These are phyloP conservation scores for Sebastes iracundus DNA, from an alignment of 2,797 vertebrate species.

Conservation along the genomic window DNA sequence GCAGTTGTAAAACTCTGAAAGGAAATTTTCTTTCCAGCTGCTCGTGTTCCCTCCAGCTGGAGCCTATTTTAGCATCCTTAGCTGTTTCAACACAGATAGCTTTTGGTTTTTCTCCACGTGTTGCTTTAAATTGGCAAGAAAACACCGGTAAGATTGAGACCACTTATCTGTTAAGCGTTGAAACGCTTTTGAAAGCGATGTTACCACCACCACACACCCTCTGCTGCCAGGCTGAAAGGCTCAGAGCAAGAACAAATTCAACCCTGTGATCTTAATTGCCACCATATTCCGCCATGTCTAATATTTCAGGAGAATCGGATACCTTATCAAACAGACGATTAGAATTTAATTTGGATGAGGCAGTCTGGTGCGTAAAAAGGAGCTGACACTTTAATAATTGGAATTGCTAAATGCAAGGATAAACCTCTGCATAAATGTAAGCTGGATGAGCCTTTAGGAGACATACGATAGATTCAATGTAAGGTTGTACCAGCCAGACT, in stretches of 20 bases:
- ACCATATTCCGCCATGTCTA: neutral
- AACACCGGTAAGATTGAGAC: slow-evolving; percentile 22
- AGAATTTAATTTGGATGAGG: slow-evolving; percentile 1
- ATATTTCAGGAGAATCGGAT: slow-evolving; percentile 4
- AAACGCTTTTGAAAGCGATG: slow-evolving; percentile 8
- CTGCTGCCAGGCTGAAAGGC: slow-evolving; percentile 3
- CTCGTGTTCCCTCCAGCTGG: slow-evolving; percentile 30
- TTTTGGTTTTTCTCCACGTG: slow-evolving; percentile 4
- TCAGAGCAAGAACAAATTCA: neutral
- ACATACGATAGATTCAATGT: neutral
- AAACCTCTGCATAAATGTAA: neutral
- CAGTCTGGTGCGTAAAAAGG: slow-evolving; percentile 7
- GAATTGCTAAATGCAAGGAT: slow-evolving; percentile 4
- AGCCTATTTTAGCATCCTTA: slow-evolving; percentile 8
- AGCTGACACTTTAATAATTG: slow-evolving; percentile 23
- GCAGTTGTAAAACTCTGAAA: slow-evolving; percentile 17
- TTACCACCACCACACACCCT: neutral
- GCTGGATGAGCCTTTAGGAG: slow-evolving; percentile 2
- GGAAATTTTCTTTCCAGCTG: slow-evolving; percentile 11
- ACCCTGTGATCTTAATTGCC: slow-evolving; percentile 13
- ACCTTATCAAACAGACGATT: slow-evolving; percentile 14
- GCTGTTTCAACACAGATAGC: neutral
- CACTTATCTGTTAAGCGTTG: slow-evolving; percentile 30
- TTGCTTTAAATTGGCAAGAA: slow-evolving; percentile 26
- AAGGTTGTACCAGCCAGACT: neutral